Percentiles rank a stretch among this genome's conserved stretches.
phyloP scores from a whole-genome alignment of 2,113 vertebrate species.

The Dasyurus viverrinus region DNA sequence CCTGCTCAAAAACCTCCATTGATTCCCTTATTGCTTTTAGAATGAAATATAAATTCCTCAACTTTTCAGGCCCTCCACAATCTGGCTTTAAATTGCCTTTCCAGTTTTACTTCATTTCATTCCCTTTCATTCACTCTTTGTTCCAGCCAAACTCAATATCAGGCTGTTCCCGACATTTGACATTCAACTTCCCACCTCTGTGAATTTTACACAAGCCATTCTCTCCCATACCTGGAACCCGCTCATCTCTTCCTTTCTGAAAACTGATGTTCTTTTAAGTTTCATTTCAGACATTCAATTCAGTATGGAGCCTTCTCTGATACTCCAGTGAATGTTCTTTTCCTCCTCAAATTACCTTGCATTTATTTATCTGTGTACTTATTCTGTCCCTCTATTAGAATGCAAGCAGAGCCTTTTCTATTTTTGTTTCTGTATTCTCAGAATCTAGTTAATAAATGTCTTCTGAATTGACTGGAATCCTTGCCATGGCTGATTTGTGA shows the following conservation, averaged over 20 bases:
- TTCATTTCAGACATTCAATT: neutral
- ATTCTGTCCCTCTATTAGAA: neutral
- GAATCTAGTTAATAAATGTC: neutral
- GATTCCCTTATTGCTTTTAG: neutral
- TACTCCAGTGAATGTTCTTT: neutral
- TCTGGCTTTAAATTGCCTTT: neutral
- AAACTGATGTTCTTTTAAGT: neutral
- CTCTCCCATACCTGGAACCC: neutral
- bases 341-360: neutral
- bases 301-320: neutral
- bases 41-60: neutral
- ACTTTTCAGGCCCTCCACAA: neutral
- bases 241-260: neutral
- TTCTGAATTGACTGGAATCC: neutral
- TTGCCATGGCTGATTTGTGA: neutral
- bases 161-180: neutral
- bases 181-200: neutral
- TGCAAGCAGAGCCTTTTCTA: neutral
- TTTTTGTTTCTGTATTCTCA: neutral
- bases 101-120: neutral
- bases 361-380: neutral
- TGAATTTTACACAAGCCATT: neutral
- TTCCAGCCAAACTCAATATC: neutral
- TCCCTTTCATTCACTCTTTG: neutral
- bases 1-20: neutral